Evolutionary conservation across 2,888 invertebrate species (phyloP).

Genomic region (Ectemnius lituratus): DNA sequence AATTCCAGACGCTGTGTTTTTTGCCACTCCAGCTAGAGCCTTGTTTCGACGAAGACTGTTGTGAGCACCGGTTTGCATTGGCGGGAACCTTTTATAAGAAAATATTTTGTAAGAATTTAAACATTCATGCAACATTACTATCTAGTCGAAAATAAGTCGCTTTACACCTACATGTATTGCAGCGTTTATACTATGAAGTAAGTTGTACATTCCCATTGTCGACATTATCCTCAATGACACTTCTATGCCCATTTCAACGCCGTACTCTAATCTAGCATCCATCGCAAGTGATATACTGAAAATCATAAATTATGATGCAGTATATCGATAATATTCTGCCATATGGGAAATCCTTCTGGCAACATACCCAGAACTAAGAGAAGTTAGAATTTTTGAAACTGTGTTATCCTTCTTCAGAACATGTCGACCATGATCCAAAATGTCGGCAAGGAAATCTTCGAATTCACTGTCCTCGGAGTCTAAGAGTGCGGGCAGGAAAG

Average conservation of each 20-base stretch:
- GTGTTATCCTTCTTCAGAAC: conserved; percentile 80
- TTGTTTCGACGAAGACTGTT: conserved; percentile 41
- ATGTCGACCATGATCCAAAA: conserved; percentile 81
- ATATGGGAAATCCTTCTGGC: too few species aligned
- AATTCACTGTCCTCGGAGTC: conserved; percentile 91
- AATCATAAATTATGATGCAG: conserved; percentile 20
- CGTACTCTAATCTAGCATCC: conserved; percentile 88
- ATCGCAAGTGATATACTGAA: conserved; percentile 84
- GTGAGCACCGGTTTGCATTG: conserved; percentile 43
- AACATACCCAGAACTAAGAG: conserved; percentile 68
- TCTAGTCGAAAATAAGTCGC: neutral
- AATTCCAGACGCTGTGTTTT: conserved; percentile 67
- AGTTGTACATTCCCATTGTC: conserved; percentile 83
- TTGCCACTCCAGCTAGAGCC: conserved; percentile 59
- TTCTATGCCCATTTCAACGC: conserved; percentile 88
- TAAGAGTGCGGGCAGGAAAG: conserved; percentile 83
- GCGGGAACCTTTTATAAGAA: conserved; percentile 44
- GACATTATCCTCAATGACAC: conserved; percentile 86
- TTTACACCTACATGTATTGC: conserved; percentile 72
- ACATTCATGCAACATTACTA: neutral
- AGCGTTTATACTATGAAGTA: conserved; percentile 80
- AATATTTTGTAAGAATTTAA: conserved; percentile 3
- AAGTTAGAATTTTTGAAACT: conserved; percentile 73
- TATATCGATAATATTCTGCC: neutral
- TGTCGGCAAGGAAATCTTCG: conserved; percentile 87